Conservation (phyloP, 2,888 invertebrate genomes). For the Erpobdella octoculata region DNA sequence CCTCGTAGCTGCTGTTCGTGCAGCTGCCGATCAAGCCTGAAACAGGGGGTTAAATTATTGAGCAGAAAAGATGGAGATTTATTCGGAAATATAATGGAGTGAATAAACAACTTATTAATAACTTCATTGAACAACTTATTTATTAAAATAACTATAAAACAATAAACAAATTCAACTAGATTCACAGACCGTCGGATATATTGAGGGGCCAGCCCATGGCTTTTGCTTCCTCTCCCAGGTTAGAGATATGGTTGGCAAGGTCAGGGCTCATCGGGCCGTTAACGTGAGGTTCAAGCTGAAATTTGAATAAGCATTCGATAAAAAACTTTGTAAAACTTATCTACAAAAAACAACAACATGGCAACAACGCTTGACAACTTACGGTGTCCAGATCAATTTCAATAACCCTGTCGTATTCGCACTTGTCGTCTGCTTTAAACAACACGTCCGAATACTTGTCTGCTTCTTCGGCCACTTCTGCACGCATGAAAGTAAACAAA, state of each 20-base stretch:
- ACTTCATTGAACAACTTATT: too few species aligned
- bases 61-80: neutral
- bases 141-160: too few species aligned
- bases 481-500: too few species aligned
- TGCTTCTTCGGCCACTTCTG: conserved; percentile 69
- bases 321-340: too few species aligned
- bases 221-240: conserved; percentile 77
- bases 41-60: neutral
- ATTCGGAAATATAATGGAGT: too few species aligned
- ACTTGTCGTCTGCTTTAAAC: conserved; percentile 53
- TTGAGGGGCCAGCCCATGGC: conserved; percentile 88
- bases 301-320: neutral
- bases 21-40: conserved; percentile 91
- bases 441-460: conserved; percentile 61
- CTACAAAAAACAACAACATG: too few species aligned
- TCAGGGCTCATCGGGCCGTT: conserved; percentile 99
- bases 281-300: conserved; percentile 81
- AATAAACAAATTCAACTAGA: neutral
- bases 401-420: conserved; percentile 72
- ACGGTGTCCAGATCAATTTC: conserved; percentile 79
- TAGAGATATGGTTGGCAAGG: conserved; percentile 86
- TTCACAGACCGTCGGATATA: conserved; percentile 62
- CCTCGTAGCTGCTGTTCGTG: conserved; percentile 98
- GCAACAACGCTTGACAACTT: conserved; percentile 25
- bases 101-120: too few species aligned